Evolutionary conservation across 2,888 invertebrate species (phyloP).

Genomic region (Drosophila atripex): DNA sequence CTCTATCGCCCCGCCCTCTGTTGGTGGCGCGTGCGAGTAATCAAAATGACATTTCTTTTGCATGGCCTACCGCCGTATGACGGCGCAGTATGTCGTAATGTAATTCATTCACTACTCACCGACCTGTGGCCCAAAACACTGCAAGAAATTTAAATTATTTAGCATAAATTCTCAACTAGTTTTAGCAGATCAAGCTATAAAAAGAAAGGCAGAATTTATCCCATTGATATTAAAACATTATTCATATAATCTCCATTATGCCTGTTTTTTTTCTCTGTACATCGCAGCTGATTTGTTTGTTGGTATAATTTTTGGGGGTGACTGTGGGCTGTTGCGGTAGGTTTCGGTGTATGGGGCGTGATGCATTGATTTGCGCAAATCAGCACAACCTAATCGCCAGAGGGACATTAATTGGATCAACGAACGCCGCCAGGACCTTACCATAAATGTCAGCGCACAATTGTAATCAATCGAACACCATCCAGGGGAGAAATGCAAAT

Average conservation of each 20-base stretch:
- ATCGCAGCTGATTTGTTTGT: background rate
- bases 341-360: constrained; percentile 12
- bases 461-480: constrained; percentile 8
- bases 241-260: no score
- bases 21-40: constrained; percentile 61
- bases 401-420: constrained; percentile 72
- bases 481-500: background rate
- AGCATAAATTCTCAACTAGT: no score
- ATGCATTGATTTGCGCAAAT: constrained; percentile 68
- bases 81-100: constrained; percentile 42
- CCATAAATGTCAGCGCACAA: constrained; percentile 13
- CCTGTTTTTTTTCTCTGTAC: background rate
- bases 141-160: background rate
- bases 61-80: constrained; percentile 43
- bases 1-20: background rate
- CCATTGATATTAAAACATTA: no score
- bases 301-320: background rate
- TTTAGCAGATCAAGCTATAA: no score
- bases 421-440: background rate
- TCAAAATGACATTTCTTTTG: constrained; percentile 71
- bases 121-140: constrained; percentile 16
- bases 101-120: constrained; percentile 30
- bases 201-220: no score
- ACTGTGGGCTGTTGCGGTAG: background rate
- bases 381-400: constrained; percentile 56